Evolutionary conservation across 2,113 vertebrate species (phyloP).

Genomic region (Aegithalos caudatus): DNA sequence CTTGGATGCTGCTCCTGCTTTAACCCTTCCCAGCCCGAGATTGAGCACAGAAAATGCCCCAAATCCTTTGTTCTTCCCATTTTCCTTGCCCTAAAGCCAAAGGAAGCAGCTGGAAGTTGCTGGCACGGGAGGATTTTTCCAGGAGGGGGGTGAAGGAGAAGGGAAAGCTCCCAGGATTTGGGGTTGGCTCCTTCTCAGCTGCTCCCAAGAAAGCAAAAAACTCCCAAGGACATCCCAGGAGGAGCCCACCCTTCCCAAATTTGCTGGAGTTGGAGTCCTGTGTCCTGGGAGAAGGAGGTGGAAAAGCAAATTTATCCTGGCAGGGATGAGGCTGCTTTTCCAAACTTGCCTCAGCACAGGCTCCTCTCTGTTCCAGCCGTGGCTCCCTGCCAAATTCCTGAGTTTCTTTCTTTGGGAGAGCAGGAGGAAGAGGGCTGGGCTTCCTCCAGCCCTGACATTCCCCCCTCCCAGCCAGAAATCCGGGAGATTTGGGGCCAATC

Average conservation of each 20-base stretch:
- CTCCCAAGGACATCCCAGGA: not conserved
- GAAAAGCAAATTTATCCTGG: conserved; percentile 60
- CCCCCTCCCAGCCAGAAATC: not conserved
- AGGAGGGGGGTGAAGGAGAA: too few species aligned
- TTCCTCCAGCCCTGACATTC: conserved; percentile 10
- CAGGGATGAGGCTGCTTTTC: conserved; percentile 11
- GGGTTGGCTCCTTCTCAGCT: not conserved
- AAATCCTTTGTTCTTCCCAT: not conserved
- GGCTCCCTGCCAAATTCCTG: conserved; percentile 55
- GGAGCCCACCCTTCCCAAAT: not conserved
- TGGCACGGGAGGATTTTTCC: fast-evolving
- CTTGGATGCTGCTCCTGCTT: conserved; percentile 27
- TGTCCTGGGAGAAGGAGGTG: not conserved
- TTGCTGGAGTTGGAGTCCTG: not conserved
- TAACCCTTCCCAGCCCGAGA: conserved; percentile 20
- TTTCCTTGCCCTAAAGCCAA: fast-evolving
- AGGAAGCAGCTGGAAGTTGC: not conserved
- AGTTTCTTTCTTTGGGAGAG: conserved; percentile 26
- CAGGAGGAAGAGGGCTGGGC: conserved; percentile 54
- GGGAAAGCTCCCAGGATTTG: not conserved
- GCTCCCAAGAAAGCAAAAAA: fast-evolving
- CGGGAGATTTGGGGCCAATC: not conserved
- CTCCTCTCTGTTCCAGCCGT: conserved; percentile 43
- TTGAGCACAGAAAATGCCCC: fast-evolving
- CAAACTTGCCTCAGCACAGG: conserved; percentile 29